Base-by-base conservation (phyloP, 2,113 vertebrate species). In the Pseudopipra pipra region DNA sequence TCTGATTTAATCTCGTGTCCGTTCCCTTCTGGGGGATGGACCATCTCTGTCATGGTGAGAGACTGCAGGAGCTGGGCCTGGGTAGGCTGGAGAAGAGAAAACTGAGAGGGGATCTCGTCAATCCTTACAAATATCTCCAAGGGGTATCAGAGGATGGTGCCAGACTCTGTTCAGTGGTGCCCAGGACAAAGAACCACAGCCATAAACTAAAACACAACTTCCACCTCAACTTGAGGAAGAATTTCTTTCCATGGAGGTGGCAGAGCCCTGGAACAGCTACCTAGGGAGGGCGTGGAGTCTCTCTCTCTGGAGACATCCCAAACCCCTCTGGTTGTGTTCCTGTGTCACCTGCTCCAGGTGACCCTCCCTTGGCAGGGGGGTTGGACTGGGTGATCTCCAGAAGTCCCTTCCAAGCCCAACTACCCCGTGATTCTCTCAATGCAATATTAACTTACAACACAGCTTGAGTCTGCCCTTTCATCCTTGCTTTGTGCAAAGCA, bases 181-280 rank as follows among this genome's bases (percentile, higher is more conserved):
- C 41, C 41, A 28, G 59, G 22, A 24, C 15, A 19, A 37, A 27
- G 61, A 61, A n/a, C 6, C 7, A 14, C 9, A 19, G 28, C 9
- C 22, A 6, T 9, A 6, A 47, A 31, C 35, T 6, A 59, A 35
- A 76, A 6, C 41, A 65, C 15, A 33, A 44, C 10, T 54, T 61
- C 20, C 5, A 0, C 22, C 49, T 72, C 51, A 31, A 0, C 5
- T 0, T 20, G 44, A 72, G 59, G 37, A 8, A 16, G 52, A 89
- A 25, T 4, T 11, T 8, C 20, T 78, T 58, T 31, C 61, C 52
- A 0, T 24, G 61, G 77, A 39, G 33, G 68, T 33, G 33, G 23
- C 77, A 74, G 44, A 67, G 59, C 43, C 7, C 25, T 88, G 76
- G n/a, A 22, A 2, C 7, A 73, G 49, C 85, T 72, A 43, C 67